These are phyloP conservation scores for Agriopis aurantiaria DNA, from an alignment of 2,888 invertebrate species.

Conservation along the genomic window DNA sequence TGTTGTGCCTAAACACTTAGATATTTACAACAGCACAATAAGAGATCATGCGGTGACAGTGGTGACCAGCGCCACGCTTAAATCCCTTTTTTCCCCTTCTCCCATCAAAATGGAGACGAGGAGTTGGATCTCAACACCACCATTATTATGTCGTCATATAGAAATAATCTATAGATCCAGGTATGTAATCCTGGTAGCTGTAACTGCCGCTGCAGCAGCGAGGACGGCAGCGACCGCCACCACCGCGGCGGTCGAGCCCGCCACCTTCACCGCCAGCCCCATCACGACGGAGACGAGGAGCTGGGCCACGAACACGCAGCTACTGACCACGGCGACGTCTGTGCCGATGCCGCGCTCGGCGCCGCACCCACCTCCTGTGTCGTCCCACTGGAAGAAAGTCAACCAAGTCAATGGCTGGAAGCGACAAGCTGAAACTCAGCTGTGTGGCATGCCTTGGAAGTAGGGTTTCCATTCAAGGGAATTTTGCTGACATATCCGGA, in stretches of 20 bases:
- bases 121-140: neutral
- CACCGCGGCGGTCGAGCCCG: constrained; percentile 95
- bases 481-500: no score
- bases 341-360: constrained; percentile 96
- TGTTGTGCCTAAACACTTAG: no score
- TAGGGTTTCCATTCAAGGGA: no score
- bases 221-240: constrained; percentile 94
- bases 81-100: neutral
- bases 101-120: neutral
- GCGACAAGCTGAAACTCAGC: neutral
- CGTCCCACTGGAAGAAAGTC: constrained; percentile 72
- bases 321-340: constrained; percentile 97
- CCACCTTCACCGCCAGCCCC: constrained; percentile 92
- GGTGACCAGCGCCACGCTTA: no score
- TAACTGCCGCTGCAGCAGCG: constrained; percentile 93
- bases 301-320: constrained; percentile 98
- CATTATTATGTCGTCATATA: neutral
- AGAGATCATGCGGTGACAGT: no score
- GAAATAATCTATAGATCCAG: constrained; percentile 89
- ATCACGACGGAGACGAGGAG: constrained; percentile 95
- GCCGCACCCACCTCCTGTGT: constrained; percentile 77
- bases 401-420: neutral
- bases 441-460: neutral
- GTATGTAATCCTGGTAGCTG: constrained; percentile 96
- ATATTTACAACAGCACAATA: no score